Base-by-base conservation (phyloP, 2,888 invertebrate genomes). In the Eucera pruinosa region DNA sequence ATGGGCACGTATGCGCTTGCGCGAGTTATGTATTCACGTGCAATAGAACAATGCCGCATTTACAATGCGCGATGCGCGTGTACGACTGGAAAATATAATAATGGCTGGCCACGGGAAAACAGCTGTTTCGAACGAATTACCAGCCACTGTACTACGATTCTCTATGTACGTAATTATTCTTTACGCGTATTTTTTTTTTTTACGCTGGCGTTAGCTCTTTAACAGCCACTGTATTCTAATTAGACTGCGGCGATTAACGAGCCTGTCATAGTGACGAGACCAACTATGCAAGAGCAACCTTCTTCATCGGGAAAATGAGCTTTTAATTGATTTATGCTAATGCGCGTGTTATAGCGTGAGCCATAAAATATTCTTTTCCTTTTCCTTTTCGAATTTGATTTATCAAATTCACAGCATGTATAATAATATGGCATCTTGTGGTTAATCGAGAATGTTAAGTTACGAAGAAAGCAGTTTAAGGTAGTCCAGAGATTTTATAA, bases 101-200 rank as follows among this genome's bases (percentile, higher is more conserved):
- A 76, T 72, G 66, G 47, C 20, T 11, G 20, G 33, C 41, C 30
- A 15, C 69, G 50, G 64, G 61, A 71, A 76, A 76, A 76, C 61
- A 55, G 45, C 60, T 36, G 43, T 60, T 55, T 50, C 55, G 61
- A 61, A 39, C 61, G 72, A 72, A 66, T 66, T 67, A 55, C 33
- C 54, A 48, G 47, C 66, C 15, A 25, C 11, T 25, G 25, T 25
- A 18, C 48, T 11, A 23, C 50, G 36, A 36, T 62, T 67, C 62
- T n/a, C n/a, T n/a, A n/a, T n/a, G n/a, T 43, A 57, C 23, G 55
- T 9, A 72, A 67, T 76, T 76, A 76, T 62, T 67, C 48, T n/a
- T n/a, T n/a, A n/a, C n/a, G n/a, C 45, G 57, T 52, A 74, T 70
- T 52, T 58, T 64, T 39, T 58, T 64, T 39, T 30, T 36, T 50